Evolutionary conservation across 2,888 invertebrate species (phyloP).

Genomic region (Erebia aethiops): DNA sequence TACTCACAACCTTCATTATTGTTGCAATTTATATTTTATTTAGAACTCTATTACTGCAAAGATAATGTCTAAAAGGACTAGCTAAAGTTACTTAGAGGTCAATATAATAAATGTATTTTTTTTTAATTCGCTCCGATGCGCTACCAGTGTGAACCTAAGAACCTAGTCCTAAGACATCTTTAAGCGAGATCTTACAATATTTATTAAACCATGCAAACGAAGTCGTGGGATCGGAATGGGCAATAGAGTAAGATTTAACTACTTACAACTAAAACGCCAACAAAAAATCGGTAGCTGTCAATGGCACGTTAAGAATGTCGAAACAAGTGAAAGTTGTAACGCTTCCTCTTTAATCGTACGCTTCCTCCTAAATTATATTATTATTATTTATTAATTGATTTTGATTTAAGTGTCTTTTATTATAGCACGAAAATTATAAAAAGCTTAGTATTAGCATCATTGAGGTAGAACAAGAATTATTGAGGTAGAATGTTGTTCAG

Average conservation of each 20-base stretch:
- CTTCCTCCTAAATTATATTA: no score
- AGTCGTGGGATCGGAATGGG: not conserved
- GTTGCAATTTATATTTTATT: constrained; percentile 2
- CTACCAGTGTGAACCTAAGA: no score
- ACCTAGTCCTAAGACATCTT: no score
- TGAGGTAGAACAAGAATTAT: no score
- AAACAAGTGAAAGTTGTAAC: constrained; percentile 32
- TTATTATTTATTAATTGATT: no score
- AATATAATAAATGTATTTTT: no score
- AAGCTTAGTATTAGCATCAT: no score
- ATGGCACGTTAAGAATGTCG: constrained; percentile 20
- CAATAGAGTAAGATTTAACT: not conserved
- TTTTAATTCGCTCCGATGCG: no score
- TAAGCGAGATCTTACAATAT: not conserved
- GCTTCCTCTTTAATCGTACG: constrained; percentile 24
- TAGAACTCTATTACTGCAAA: not conserved
- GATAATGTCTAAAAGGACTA: not conserved
- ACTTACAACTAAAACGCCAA: not conserved
- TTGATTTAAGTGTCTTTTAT: no score
- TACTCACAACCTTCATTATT: constrained; percentile 21
- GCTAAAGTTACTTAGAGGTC: not conserved
- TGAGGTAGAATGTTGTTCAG: no score
- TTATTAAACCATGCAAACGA: not conserved
- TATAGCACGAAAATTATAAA: no score
- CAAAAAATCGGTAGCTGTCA: constrained; percentile 24